Percentiles rank a stretch among this genome's conserved stretches.
Conservation (phyloP, 2,797 vertebrate species). For the Pangasius mekongensis region DNA sequence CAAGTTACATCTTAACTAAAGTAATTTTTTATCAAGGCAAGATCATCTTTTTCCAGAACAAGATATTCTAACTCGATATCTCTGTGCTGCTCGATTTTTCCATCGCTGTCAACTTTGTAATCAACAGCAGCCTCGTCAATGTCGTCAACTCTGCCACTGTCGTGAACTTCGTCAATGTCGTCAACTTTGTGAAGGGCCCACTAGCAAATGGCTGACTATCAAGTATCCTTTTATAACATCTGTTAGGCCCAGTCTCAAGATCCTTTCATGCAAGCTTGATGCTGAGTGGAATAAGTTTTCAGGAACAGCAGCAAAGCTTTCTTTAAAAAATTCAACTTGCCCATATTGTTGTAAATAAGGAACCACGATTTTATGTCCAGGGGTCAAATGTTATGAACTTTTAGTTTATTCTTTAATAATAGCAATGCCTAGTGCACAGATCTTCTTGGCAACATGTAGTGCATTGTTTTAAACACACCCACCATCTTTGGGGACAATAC, state of each 20-base stretch:
- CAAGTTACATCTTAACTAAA: not conserved
- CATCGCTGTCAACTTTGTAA: not conserved
- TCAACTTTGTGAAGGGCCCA: not conserved
- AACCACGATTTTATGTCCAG: not conserved
- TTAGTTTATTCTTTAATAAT: not conserved
- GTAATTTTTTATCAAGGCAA: not conserved
- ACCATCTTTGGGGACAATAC: not conserved
- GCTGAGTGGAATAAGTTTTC: not conserved
- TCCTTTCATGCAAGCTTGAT: not conserved
- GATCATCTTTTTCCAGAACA: not conserved
- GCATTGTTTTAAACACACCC: not conserved
- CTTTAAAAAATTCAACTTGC: not conserved
- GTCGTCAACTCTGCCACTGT: not conserved
- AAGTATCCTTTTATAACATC: not conserved
- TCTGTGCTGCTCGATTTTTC: not conserved
- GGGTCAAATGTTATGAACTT: not conserved
- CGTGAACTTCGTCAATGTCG: not conserved
- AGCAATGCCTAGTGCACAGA: not conserved
- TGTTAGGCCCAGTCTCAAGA: not conserved
- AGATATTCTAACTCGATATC: not conserved
- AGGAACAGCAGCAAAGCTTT: not conserved
- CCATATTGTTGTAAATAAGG: not conserved
- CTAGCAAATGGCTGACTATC: not conserved
- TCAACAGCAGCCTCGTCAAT: not conserved
- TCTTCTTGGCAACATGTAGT: not conserved